Conservation (phyloP, 1,140 invertebrate genomes). For the Propsilocerus akamusi region DNA sequence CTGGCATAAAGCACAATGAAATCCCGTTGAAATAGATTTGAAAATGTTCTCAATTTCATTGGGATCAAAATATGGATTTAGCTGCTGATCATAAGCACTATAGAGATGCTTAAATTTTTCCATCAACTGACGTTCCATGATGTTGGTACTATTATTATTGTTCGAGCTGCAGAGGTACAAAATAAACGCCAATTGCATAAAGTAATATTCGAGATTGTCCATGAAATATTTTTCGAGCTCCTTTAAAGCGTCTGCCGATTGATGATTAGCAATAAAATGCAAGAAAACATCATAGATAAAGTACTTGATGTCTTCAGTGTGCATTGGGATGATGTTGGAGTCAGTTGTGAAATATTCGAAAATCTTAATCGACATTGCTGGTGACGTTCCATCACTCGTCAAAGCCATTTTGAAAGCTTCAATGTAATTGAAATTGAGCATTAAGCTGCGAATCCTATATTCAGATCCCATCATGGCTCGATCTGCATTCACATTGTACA, state of each 20-base stretch:
- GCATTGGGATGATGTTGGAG: conserved; percentile 20
- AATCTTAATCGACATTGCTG: conserved; percentile 17
- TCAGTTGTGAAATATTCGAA: conserved; percentile 25
- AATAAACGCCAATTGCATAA: conserved; percentile 21
- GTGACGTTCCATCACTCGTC: conserved; percentile 13
- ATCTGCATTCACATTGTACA: conserved; percentile 23
- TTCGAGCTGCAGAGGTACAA: conserved; percentile 17
- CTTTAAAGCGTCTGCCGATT: conserved; percentile 17
- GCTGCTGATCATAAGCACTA: background rate
- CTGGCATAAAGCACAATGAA: conserved; percentile 1
- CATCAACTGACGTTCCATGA: conserved; percentile 19
- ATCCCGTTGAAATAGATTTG: background rate
- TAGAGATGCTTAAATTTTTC: conserved; percentile 20
- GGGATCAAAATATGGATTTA: background rate
- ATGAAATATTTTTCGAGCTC: conserved; percentile 21
- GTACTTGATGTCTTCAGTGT: conserved; percentile 20
- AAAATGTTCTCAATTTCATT: background rate
- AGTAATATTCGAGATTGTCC: conserved; percentile 21
- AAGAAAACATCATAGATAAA: conserved; percentile 21
- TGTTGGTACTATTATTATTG: conserved; percentile 17
- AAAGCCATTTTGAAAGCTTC: conserved; percentile 21
- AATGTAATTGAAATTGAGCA: conserved; percentile 22
- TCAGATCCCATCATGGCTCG: conserved; percentile 9
- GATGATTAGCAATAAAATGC: conserved; percentile 18
- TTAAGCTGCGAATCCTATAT: conserved; percentile 20